phyloP scores from a whole-genome alignment of 2,113 vertebrate genomes.

The Crotalus horridus region DNA sequence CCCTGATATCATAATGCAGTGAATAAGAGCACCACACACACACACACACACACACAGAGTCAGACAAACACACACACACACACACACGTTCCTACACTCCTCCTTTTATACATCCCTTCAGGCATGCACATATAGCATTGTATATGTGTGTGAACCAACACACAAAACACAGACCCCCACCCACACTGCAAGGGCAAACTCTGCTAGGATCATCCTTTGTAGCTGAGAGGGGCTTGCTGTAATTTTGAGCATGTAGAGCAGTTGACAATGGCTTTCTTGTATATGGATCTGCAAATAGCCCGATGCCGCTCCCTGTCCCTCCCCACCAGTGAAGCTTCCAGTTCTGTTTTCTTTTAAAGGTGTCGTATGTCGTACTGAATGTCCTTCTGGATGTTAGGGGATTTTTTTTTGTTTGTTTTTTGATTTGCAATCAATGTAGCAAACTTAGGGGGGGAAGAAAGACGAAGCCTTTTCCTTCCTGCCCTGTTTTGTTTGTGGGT shows the following conservation, averaged over 20 bases:
- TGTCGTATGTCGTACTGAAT: slow-evolving; percentile 69
- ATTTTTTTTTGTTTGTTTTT: slow-evolving; percentile 51
- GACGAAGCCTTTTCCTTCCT: slow-evolving; percentile 41
- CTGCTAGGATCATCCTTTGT: slow-evolving; percentile 68
- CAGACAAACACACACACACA: slow-evolving; percentile 18
- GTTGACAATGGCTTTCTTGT: slow-evolving; percentile 70
- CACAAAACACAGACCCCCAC: not conserved
- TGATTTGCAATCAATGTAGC: slow-evolving; percentile 72
- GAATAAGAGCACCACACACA: slow-evolving; percentile 75
- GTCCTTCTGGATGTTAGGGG: slow-evolving; percentile 61
- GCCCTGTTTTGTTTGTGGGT: not conserved
- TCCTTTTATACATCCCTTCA: not conserved
- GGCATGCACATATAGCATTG: not conserved
- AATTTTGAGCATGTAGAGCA: slow-evolving; percentile 75
- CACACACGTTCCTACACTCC: not conserved
- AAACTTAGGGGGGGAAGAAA: slow-evolving; percentile 63
- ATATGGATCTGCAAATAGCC: slow-evolving; percentile 64
- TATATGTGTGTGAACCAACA: not conserved
- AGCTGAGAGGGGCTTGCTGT: slow-evolving; percentile 74
- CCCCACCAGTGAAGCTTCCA: slow-evolving; percentile 53
- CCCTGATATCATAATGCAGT: slow-evolving; percentile 73
- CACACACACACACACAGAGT: slow-evolving; percentile 61
- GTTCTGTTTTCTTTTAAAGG: slow-evolving; percentile 34
- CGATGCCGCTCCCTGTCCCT: slow-evolving; percentile 38
- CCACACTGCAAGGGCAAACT: slow-evolving; percentile 55